Evolutionary conservation across 2,888 invertebrate species (phyloP).

Genomic region (Phasia obesa): DNA sequence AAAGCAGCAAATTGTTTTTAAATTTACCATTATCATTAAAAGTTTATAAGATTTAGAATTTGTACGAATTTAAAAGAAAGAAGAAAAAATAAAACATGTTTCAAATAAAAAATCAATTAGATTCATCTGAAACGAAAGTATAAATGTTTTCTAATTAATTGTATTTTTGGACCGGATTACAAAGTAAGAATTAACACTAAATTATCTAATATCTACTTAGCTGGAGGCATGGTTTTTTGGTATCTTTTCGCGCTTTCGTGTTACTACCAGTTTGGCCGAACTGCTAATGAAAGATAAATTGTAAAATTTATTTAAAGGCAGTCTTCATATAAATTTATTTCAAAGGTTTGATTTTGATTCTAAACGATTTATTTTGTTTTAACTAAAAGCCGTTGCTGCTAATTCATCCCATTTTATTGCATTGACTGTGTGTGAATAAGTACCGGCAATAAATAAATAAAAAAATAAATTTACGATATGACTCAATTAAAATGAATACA

Average conservation of each 20-base stretch:
- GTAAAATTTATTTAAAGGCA: slow-evolving; percentile 1
- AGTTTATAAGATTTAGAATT: neutral
- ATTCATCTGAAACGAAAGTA: too few relatives aligned
- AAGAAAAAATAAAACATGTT: slow-evolving; percentile 4
- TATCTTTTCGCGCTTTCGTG: neutral
- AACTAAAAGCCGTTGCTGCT: neutral
- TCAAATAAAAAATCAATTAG: neutral
- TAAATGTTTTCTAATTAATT: neutral
- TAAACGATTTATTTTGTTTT: slow-evolving; percentile 1
- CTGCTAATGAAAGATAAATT: slow-evolving; percentile 2
- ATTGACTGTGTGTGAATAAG: neutral
- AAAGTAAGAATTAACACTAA: neutral
- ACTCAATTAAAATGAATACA: neutral
- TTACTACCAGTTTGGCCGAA: slow-evolving; percentile 41
- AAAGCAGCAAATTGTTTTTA: neutral
- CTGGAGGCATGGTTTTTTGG: neutral
- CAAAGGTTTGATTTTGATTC: neutral
- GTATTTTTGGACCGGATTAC: slow-evolving; percentile 18
- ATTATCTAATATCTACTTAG: slow-evolving; percentile 10
- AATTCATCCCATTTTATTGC: slow-evolving; percentile 16
- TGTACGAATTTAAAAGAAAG: neutral
- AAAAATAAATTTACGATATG: slow-evolving; percentile 1
- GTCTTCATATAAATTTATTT: slow-evolving; percentile 6
- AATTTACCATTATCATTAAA: slow-evolving; percentile 5
- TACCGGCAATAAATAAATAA: neutral